Conservation (phyloP, 2,113 vertebrate genomes). For the Mus musculus region DNA sequence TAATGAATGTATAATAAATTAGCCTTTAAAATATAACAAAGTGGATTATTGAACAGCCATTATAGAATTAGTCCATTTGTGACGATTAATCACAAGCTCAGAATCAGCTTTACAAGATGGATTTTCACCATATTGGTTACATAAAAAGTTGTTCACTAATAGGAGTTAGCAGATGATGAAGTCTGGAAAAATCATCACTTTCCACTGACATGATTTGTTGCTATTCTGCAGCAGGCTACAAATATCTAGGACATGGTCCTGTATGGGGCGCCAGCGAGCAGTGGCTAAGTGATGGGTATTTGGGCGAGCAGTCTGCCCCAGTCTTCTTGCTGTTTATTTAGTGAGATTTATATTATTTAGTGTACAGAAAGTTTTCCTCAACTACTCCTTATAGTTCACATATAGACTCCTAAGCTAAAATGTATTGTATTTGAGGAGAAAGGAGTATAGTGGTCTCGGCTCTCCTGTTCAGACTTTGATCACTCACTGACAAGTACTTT, state of each 20-base stretch:
- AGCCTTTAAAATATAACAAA: constrained; percentile 38
- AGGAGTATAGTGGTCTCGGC: neutral
- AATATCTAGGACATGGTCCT: neutral
- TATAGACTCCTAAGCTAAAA: neutral
- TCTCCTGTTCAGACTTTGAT: neutral
- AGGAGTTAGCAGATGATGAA: constrained; percentile 36
- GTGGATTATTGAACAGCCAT: neutral
- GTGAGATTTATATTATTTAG: neutral
- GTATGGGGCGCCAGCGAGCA: neutral
- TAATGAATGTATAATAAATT: neutral
- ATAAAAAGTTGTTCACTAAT: constrained; percentile 37
- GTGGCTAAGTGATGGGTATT: neutral
- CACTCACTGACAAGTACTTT: neutral
- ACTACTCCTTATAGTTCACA: neutral
- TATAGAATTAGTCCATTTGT: constrained; percentile 2
- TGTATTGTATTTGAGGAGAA: neutral
- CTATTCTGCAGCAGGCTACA: constrained; percentile 36
- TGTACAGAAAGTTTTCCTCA: neutral
- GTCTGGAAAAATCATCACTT: constrained; percentile 30
- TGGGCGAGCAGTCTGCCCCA: neutral
- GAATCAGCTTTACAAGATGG: constrained; percentile 22
- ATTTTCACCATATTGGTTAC: constrained; percentile 36
- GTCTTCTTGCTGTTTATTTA: neutral
- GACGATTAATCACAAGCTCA: neutral
- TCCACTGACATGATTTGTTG: constrained; percentile 1